A percentile compares a stretch with the other conserved stretches of the same genome.
Evolutionary conservation across 2,888 invertebrate species (phyloP).

Genomic region (Drosophila maculinotata): DNA sequence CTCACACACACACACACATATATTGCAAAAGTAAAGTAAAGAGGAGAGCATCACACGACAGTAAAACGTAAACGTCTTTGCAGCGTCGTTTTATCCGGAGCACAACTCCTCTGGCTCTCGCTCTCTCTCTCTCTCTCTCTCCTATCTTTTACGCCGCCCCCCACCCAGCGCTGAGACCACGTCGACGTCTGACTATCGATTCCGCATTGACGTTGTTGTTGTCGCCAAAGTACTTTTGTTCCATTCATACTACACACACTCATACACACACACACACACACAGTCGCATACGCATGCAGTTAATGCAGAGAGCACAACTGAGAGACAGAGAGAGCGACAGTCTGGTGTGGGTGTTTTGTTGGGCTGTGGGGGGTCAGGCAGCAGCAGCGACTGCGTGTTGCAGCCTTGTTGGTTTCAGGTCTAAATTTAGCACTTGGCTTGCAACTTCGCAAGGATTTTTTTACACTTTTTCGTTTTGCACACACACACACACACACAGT

Average conservation of each 20-base stretch:
- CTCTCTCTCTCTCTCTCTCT: slow-evolving; percentile 1
- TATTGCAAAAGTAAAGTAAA: slow-evolving; percentile 6
- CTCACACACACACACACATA: slow-evolving; percentile 31
- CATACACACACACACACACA: slow-evolving; percentile 20
- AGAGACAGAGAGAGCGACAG: slow-evolving; percentile 30
- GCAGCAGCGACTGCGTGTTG: slow-evolving; percentile 69
- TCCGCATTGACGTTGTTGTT: slow-evolving; percentile 62
- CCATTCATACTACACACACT: slow-evolving; percentile 68
- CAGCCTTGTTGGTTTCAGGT: slow-evolving; percentile 76
- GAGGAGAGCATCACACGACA: slow-evolving; percentile 30
- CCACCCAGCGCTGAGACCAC: slow-evolving; percentile 26
- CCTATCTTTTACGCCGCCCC: slow-evolving; percentile 5
- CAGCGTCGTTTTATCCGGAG: slow-evolving; percentile 54
- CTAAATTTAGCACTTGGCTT: slow-evolving; percentile 78
- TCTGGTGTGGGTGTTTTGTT: slow-evolving; percentile 49
- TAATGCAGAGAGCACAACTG: slow-evolving; percentile 37
- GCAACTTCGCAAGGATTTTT: slow-evolving; percentile 74
- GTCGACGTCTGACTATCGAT: slow-evolving; percentile 67
- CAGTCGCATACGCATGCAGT: slow-evolving; percentile 46
- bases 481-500: slow-evolving; percentile 18
- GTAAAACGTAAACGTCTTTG: slow-evolving; percentile 51
- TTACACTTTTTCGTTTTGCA: slow-evolving; percentile 49
- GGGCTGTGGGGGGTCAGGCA: slow-evolving; percentile 61
- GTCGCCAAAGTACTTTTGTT: slow-evolving; percentile 73
- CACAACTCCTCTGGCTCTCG: slow-evolving; percentile 26